A percentile compares a stretch with the other conserved stretches of the same genome.
Conservation (phyloP, 35 echinoderm and acorn worm genomes). For the Heliocidaris erythrogramma region DNA sequence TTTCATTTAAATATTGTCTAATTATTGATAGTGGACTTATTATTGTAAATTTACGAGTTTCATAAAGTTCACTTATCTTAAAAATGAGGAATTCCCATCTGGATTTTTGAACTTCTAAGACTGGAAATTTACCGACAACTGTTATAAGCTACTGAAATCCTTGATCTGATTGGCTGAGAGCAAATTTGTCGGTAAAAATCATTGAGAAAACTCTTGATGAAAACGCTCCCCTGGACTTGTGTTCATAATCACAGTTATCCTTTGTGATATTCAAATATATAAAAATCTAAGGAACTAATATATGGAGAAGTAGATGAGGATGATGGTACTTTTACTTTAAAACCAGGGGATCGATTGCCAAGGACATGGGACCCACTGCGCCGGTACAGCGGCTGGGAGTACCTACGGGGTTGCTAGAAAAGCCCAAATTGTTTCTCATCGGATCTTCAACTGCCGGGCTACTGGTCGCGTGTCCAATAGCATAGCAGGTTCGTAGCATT, state of each 20-base stretch:
- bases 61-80: not conserved
- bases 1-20: too few relatives aligned
- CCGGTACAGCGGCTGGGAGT: not conserved
- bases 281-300: not conserved
- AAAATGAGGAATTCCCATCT: too few relatives aligned
- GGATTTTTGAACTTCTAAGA: too few relatives aligned
- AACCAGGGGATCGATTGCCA: not conserved
- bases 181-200: too few relatives aligned
- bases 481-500: not conserved
- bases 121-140: too few relatives aligned
- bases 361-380: not conserved
- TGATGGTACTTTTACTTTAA: not conserved
- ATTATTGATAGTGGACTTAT: too few relatives aligned
- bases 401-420: not conserved
- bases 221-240: too few relatives aligned
- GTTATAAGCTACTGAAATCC: too few relatives aligned
- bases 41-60: too few relatives aligned
- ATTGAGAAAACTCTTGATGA: too few relatives aligned
- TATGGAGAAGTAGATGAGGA: too few relatives aligned
- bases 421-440: constrained; percentile 4
- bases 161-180: too few relatives aligned
- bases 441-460: not conserved
- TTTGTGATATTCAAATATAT: not conserved
- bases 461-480: not conserved
- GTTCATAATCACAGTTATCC: not conserved